Conservation (phyloP, 2,888 invertebrate species). For the Andrena dorsata region DNA sequence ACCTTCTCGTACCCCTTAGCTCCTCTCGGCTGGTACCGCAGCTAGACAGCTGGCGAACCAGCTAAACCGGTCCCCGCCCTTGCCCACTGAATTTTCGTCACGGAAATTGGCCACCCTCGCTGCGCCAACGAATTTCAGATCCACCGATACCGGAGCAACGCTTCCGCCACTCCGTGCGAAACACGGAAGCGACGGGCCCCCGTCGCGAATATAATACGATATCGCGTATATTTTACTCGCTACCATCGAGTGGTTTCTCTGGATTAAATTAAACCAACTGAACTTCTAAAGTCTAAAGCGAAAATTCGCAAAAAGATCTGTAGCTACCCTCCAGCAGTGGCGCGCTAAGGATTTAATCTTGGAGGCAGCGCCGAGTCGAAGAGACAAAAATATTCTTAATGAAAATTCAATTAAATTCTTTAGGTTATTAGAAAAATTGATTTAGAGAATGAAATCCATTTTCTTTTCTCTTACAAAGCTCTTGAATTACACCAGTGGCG, state of each 20-base stretch:
- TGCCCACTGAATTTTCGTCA: constrained; percentile 47
- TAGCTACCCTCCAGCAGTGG: too few species aligned
- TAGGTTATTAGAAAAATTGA: too few species aligned
- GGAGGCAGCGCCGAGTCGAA: too few species aligned
- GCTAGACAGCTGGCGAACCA: constrained; percentile 47
- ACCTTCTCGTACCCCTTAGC: constrained; percentile 55
- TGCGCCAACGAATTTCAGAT: constrained; percentile 31
- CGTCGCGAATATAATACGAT: background rate
- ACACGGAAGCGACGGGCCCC: constrained; percentile 5
- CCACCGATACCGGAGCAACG: constrained; percentile 7
- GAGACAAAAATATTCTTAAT: too few species aligned
- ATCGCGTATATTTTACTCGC: background rate
- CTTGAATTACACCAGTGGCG: too few species aligned
- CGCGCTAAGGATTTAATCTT: too few species aligned
- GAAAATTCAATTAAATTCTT: too few species aligned
- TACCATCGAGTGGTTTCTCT: background rate
- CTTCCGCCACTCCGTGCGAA: constrained; percentile 24
- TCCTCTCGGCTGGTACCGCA: constrained; percentile 18
- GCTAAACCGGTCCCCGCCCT: background rate
- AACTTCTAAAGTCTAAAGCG: too few species aligned
- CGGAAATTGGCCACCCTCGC: constrained; percentile 52
- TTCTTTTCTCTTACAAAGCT: too few species aligned
- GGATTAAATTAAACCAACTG: background rate
- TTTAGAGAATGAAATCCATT: too few species aligned
- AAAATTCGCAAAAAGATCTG: too few species aligned